Conservation (phyloP, 2,797 vertebrate genomes). For the Cygnus olor region DNA sequence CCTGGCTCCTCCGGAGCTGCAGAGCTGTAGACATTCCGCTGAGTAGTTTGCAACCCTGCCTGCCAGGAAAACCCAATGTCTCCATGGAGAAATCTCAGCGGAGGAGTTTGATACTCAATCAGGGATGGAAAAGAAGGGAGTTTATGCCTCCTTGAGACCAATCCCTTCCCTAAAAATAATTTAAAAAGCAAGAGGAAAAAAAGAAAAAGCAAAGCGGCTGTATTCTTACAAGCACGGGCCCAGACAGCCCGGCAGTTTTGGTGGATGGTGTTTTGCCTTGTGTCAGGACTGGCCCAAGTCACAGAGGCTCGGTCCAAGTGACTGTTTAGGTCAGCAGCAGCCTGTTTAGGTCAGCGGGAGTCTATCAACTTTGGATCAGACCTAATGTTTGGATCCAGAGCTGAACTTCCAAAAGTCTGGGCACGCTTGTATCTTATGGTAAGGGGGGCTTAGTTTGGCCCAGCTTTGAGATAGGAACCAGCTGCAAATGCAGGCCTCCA, state of each 20-base stretch:
- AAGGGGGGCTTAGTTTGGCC: constrained; percentile 41
- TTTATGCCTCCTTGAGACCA: constrained; percentile 48
- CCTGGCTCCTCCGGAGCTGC: constrained; percentile 70
- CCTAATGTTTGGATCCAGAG: constrained; percentile 13
- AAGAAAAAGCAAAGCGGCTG: background rate
- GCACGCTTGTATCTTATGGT: constrained; percentile 5
- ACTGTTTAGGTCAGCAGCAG: constrained; percentile 17
- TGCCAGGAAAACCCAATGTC: constrained; percentile 78
- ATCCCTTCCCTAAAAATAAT: background rate
- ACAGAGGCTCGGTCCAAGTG: background rate
- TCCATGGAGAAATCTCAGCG: constrained; percentile 67
- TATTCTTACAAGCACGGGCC: background rate
- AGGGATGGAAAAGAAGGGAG: constrained; percentile 52
- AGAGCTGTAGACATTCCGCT: constrained; percentile 68
- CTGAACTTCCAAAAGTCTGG: constrained; percentile 42
- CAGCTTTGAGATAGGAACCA: constrained; percentile 56
- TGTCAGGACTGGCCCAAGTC: background rate
- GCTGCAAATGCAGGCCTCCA: constrained; percentile 56
- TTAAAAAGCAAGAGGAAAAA: background rate
- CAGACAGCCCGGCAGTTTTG: background rate
- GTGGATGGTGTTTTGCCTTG: background rate
- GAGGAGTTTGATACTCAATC: constrained; percentile 39
- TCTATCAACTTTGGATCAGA: constrained; percentile 14
- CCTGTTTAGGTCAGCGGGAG: constrained; percentile 36
- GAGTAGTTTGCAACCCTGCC: constrained; percentile 66